Percentiles rank a stretch among this genome's conserved stretches.
Conservation (phyloP, 2,888 invertebrate genomes). For the Eupithecia abbreviata region DNA sequence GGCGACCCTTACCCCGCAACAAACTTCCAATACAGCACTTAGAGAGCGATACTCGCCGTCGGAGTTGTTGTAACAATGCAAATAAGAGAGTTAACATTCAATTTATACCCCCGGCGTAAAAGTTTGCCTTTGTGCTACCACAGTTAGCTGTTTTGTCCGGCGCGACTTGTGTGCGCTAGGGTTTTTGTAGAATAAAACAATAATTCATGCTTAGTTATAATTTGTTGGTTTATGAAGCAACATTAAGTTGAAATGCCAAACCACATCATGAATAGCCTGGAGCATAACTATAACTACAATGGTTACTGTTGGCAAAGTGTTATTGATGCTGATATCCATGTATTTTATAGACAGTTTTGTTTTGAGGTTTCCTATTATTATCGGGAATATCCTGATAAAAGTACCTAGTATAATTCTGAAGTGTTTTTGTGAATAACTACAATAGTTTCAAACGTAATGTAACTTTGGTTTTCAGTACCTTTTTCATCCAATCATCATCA, state of each 20-base stretch:
- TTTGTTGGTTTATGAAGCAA: background rate
- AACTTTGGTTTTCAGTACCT: no score
- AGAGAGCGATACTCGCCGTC: constrained; percentile 37
- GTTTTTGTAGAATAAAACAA: constrained; percentile 47
- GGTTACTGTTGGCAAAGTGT: background rate
- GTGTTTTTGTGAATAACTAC: no score
- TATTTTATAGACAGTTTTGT: background rate
- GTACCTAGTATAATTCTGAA: no score
- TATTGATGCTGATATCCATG: background rate
- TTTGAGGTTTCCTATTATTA: background rate
- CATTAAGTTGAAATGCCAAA: background rate
- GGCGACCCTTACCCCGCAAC: constrained; percentile 24
- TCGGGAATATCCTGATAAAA: no score
- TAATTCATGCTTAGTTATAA: background rate
- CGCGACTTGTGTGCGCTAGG: constrained; percentile 48
- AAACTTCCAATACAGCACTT: constrained; percentile 40
- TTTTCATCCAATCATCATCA: no score
- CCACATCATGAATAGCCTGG: background rate
- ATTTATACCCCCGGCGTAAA: constrained; percentile 59
- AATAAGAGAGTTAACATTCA: constrained; percentile 67
- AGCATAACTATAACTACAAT: background rate
- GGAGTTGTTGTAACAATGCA: constrained; percentile 56
- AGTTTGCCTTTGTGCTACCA: constrained; percentile 57
- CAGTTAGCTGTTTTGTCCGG: constrained; percentile 52
- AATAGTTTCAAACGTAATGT: no score